Evolutionary conservation across 64 coral and sea anemone species (phyloP).

Genomic region (Montipora capricornis): DNA sequence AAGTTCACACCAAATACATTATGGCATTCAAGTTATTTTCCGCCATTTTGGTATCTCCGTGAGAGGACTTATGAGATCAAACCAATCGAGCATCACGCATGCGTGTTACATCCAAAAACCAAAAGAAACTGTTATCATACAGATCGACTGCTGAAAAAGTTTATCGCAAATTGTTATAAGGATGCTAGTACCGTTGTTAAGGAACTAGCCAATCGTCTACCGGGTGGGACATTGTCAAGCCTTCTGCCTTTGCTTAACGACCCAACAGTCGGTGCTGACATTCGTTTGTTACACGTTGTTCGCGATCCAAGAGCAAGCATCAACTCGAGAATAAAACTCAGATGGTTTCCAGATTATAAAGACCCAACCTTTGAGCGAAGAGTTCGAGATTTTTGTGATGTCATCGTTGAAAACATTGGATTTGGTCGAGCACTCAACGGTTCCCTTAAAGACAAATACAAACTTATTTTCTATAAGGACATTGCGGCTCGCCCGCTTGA

Average conservation of each 20-base stretch:
- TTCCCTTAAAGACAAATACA: conserved; percentile 21
- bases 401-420: background rate
- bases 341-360: conserved; percentile 24
- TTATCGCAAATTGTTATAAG: background rate
- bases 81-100: background rate
- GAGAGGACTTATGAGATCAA: background rate
- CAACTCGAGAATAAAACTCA: conserved; percentile 34
- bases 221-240: background rate
- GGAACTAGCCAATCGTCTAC: background rate
- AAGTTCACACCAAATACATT: background rate
- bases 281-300: conserved; percentile 24
- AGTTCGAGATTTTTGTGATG: conserved; percentile 7
- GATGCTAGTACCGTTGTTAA: conserved; percentile 23
- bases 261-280: background rate
- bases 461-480: conserved; percentile 29
- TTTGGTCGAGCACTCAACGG: conserved; percentile 13
- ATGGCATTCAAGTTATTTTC: too few species aligned
- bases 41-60: conserved; percentile 16
- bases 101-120: background rate
- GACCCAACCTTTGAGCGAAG: background rate
- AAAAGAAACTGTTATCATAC: background rate
- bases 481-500: conserved; percentile 11
- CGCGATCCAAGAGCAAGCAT: conserved; percentile 41
- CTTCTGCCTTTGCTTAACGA: background rate
- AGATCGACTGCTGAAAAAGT: background rate